Evolutionary conservation across 2,888 invertebrate species (phyloP), one percentile per base, ranked within the genome.

Genomic region (Apamea monoglypha): DNA sequence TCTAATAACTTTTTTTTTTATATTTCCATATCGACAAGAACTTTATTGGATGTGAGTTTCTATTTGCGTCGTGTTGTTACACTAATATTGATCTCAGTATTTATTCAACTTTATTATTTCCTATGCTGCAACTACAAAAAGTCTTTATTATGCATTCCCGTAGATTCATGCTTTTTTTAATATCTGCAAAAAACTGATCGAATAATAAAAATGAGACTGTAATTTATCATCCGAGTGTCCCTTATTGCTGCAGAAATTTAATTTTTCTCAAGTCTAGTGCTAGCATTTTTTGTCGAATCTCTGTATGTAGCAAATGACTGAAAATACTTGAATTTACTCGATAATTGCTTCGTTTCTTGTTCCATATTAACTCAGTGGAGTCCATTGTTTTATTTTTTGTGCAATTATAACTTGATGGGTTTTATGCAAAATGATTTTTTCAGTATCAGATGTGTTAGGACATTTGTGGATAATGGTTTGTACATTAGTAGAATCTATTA

Each of bases 331-430:
- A 91, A 91, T 92, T 91, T 91, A 90, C 88, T 89, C 84, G 87
- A 91, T 93, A 92, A 93, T 93, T 93, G 87, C 87, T 88, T 90
- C 78, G 79, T 87, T 92, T 92, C 92, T 93, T 91, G 84, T 87
- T 85, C 73, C 79, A 56, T 80, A 82, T 86, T 78, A 87, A 79
- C 70, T 78, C 92, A 92, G 92, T 92, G 92, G 89, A 89, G 67
- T 90, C 91, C 84, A 91, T 93, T 93, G 93, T 85, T 87, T 83
- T 83, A 74, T 72, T 92, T 93, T 92, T 94, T 90, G 88, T 91
- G 87, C 88, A 91, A 91, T 92, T 91, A 89, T 84, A 85, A 89
- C 84, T 87, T 92, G 91, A 93, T 93, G 89, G 90, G 73, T 85
- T 91, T 89, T 91, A 91, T 92, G 91, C 85, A 91, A 91, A 91